These are phyloP conservation scores for Meteorus cinctellus DNA, from an alignment of 2,888 invertebrate genomes.

Conservation along the genomic window DNA sequence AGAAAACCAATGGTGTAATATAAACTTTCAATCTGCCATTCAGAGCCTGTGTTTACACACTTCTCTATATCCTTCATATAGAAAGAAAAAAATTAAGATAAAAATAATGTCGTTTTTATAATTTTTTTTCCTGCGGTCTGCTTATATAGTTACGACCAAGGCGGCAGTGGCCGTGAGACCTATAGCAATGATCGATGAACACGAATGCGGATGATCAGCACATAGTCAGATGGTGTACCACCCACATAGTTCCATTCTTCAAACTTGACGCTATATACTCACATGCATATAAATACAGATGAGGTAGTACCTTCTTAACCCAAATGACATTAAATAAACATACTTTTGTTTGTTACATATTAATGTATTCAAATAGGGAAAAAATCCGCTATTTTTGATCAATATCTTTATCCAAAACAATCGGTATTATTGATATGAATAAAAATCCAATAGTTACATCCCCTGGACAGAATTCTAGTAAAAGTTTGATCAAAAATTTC, in stretches of 20 bases:
- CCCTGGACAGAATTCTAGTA: no score
- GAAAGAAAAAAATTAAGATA: not conserved
- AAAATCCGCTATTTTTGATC: no score
- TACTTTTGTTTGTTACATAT: no score
- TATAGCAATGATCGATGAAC: constrained; percentile 29
- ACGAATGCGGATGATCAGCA: constrained; percentile 27
- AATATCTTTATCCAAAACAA: no score
- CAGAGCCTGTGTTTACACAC: no score
- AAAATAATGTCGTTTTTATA: constrained; percentile 9
- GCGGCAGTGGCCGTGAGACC: constrained; percentile 2
- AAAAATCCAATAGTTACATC: no score
- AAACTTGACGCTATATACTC: constrained; percentile 8
- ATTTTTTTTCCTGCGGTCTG: constrained; percentile 25
- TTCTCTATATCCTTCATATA: not conserved
- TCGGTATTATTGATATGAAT: no score
- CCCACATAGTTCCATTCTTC: constrained; percentile 14
- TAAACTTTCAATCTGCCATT: not conserved
- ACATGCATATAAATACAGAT: not conserved
- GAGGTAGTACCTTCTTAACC: no score
- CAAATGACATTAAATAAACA: no score
- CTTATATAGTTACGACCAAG: constrained; percentile 9
- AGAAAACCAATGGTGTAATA: constrained; percentile 3
- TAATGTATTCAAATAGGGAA: no score
- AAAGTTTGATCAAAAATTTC: no score
- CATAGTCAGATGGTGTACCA: constrained; percentile 13